Evolutionary conservation across 2,797 vertebrate genomes (phyloP), one percentile per base, ranked within the genome.

Genomic region (Pangasius macronema): DNA sequence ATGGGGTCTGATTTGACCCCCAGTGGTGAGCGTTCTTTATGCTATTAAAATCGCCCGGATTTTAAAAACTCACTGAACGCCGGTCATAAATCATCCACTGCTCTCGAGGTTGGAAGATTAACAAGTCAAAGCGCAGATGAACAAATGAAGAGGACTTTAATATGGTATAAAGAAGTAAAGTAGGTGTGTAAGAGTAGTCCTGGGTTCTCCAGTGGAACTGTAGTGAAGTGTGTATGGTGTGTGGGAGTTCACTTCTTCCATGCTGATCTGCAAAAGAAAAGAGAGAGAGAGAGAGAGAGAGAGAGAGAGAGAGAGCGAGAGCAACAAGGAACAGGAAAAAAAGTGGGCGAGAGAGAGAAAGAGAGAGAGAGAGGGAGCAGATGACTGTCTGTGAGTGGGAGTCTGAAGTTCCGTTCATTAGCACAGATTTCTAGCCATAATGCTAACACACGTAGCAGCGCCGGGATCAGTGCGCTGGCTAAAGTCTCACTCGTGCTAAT

Each of bases 321-420:
- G 55, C 0, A 59, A 36, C 55, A 33, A 55, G 27, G 13, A 30
- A 85, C 46, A 77, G 77, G 61, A 42, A 63, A 5, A 5, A 46
- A 24, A 73, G 77, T 80, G 53, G 53, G 53, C 33, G 51, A 87
- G 88, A 90, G 81, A 89, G 88, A 79, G 46, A 57, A 51, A 46
- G 51, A 70, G 39, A 16, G 65, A 59, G 67, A 90, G 81, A 89
- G 88, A 61, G 76, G 85, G 51, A 87, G 88, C 85, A 90, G 86
- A 92, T 90, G 88, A 90, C 88, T 87, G 76, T 49, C 57, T 90
- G 86, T 77, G 88, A 85, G 92, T 92, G 88, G 89, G 91, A 86
- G 86, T 89, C 79, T 36, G 61, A 86, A 82, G 76, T 76, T 82
- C 85, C 49, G 84, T 76, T 42, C 7, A 82, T 87, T 87, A 88